Evolutionary conservation across 2,888 invertebrate species (phyloP).

Genomic region (Micoletzkya japonica): DNA sequence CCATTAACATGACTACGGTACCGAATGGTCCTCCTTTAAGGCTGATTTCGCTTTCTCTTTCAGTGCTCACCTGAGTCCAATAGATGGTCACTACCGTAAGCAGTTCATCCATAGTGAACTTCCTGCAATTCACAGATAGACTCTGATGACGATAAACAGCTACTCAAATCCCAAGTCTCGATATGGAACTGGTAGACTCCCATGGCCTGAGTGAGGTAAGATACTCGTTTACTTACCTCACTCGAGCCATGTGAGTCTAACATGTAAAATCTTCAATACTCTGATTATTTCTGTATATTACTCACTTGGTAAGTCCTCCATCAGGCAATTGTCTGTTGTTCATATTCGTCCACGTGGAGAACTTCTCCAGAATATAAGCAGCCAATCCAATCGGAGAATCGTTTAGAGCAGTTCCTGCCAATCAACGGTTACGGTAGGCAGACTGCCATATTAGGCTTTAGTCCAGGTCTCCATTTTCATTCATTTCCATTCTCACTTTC

Average conservation of each 20-base stretch:
- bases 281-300: background rate
- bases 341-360: constrained; percentile 75
- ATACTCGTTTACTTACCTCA: too few relatives aligned
- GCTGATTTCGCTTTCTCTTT: too few relatives aligned
- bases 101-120: constrained; percentile 75
- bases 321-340: constrained; percentile 69
- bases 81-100: constrained; percentile 82
- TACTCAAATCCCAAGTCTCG: too few relatives aligned
- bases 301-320: constrained; percentile 71
- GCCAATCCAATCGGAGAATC: constrained; percentile 84
- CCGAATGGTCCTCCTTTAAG: too few relatives aligned
- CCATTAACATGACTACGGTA: too few relatives aligned
- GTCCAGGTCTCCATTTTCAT: background rate
- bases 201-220: too few relatives aligned
- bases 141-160: too few relatives aligned
- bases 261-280: background rate
- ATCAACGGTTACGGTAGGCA: background rate
- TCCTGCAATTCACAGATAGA: constrained; percentile 65
- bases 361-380: constrained; percentile 87
- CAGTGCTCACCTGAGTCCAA: constrained; percentile 70
- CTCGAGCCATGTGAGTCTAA: too few relatives aligned
- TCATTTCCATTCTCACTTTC: background rate
- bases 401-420: constrained; percentile 73
- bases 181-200: too few relatives aligned
- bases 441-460: background rate